These are phyloP conservation scores for Montipora capitata DNA, from an alignment of 92 coral and sea anemone species.

Conservation along the genomic window DNA sequence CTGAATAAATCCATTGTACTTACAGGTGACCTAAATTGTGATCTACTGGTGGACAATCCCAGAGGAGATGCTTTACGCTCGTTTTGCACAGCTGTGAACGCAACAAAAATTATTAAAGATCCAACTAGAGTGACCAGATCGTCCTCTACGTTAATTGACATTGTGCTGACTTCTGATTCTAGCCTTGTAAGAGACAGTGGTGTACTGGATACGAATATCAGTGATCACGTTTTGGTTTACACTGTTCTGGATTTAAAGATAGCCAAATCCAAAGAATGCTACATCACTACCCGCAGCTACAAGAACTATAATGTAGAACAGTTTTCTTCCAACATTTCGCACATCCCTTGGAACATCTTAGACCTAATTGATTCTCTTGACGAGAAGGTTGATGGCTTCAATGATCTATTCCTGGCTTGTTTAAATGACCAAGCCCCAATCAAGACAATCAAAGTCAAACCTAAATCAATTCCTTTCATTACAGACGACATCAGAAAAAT, in stretches of 20 bases:
- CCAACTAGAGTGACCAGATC: slow-evolving; percentile 54
- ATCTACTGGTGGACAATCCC: slow-evolving; percentile 31
- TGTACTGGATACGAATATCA: slow-evolving; percentile 53
- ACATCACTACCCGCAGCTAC: background rate
- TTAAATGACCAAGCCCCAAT: slow-evolving; percentile 53
- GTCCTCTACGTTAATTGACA: slow-evolving; percentile 16
- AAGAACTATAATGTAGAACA: slow-evolving; percentile 27
- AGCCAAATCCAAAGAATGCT: no score
- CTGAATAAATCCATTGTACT: slow-evolving; percentile 47
- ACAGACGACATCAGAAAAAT: slow-evolving; percentile 44
- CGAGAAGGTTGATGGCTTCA: slow-evolving; percentile 46
- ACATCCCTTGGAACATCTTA: slow-evolving; percentile 62
- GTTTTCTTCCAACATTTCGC: slow-evolving; percentile 8
- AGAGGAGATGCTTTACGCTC: slow-evolving; percentile 52
- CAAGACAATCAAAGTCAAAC: slow-evolving; percentile 63
- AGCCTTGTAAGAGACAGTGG: slow-evolving; percentile 17
- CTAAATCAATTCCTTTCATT: slow-evolving; percentile 58
- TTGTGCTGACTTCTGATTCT: slow-evolving; percentile 17
- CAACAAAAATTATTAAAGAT: background rate
- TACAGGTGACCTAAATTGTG: slow-evolving; percentile 65
- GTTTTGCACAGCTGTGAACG: slow-evolving; percentile 50
- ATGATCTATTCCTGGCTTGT: slow-evolving; percentile 33
- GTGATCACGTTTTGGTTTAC: slow-evolving; percentile 68
- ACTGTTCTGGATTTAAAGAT: background rate
- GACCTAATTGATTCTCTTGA: slow-evolving; percentile 54